These are phyloP conservation scores for Apteryx mantelli DNA, from an alignment of 2,113 vertebrate species.

Conservation along the genomic window DNA sequence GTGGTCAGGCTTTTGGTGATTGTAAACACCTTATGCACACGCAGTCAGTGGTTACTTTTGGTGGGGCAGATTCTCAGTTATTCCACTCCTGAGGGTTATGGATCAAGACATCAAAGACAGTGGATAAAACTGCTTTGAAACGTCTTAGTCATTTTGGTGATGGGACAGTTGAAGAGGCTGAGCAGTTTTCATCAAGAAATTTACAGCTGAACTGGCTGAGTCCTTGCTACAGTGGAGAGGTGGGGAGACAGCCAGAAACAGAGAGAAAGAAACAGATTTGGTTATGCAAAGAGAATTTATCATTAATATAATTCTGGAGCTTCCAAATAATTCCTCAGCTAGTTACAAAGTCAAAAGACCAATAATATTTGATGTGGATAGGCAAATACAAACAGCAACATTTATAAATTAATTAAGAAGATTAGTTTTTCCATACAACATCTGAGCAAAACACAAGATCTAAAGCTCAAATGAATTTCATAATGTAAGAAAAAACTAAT, in stretches of 20 bases:
- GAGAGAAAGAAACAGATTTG: not conserved
- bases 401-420: not conserved
- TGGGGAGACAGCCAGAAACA: not conserved
- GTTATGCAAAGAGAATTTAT: not conserved
- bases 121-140: not conserved
- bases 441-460: constrained; percentile 1
- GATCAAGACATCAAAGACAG: not conserved
- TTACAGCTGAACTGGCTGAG: not conserved
- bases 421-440: not conserved
- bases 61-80: not conserved
- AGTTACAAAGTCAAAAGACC: not conserved
- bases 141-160: not conserved
- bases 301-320: not conserved
- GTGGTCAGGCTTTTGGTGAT: not conserved
- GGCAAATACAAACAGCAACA: constrained; percentile 15
- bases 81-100: not conserved
- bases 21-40: not conserved
- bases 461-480: constrained; percentile 4
- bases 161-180: not conserved
- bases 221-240: not conserved
- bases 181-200: not conserved
- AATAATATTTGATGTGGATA: not conserved
- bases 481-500: not conserved
- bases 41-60: not conserved
- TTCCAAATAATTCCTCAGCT: not conserved